A percentile compares a stretch with the other conserved stretches of the same genome.
These are phyloP conservation scores for Melipona beecheii DNA, from an alignment of 2,888 invertebrate genomes.

Conservation along the genomic window DNA sequence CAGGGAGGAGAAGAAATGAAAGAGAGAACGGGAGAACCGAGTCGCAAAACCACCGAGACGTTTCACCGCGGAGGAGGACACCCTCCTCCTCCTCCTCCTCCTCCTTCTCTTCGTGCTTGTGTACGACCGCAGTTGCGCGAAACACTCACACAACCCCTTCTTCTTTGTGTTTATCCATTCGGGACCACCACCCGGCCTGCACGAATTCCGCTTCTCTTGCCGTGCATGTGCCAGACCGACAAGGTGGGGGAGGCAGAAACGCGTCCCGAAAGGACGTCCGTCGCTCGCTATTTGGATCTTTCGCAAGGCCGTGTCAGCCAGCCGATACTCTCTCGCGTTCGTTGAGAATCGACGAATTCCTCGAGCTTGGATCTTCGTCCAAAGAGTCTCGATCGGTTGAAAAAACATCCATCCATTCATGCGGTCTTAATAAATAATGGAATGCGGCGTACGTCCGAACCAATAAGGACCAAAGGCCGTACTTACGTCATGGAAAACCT, in stretches of 20 bases:
- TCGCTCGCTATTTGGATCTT: conserved; percentile 77
- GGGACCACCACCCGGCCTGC: conserved; percentile 83
- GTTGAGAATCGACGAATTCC: neutral
- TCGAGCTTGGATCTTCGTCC: neutral
- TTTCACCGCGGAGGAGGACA: conserved; percentile 84
- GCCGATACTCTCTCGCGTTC: neutral
- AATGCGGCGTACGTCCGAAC: conserved; percentile 85
- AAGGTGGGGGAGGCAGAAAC: conserved; percentile 80
- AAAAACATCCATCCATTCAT: conserved; percentile 82
- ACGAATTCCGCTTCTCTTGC: conserved; percentile 82
- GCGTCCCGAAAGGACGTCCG: conserved; percentile 79
- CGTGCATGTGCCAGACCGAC: conserved; percentile 80
- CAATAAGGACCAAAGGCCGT: conserved; percentile 83
- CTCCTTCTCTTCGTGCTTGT: conserved; percentile 61
- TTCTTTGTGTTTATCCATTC: conserved; percentile 33
- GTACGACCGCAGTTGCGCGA: conserved; percentile 83
- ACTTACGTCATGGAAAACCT: conserved; percentile 85
- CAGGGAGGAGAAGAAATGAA: conserved; percentile 34
- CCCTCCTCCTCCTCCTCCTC: conserved; percentile 70
- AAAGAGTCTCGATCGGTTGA: conserved; percentile 8
- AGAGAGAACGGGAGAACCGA: conserved; percentile 4
- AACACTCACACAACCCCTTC: conserved; percentile 40
- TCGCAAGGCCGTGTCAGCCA: conserved; percentile 1
- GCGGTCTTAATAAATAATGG: conserved; percentile 86
- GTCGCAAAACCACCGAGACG: conserved; percentile 68